Evolutionary conservation across 2,797 vertebrate genomes (phyloP).

Genomic region (Phaenicophaeus curvirostris): DNA sequence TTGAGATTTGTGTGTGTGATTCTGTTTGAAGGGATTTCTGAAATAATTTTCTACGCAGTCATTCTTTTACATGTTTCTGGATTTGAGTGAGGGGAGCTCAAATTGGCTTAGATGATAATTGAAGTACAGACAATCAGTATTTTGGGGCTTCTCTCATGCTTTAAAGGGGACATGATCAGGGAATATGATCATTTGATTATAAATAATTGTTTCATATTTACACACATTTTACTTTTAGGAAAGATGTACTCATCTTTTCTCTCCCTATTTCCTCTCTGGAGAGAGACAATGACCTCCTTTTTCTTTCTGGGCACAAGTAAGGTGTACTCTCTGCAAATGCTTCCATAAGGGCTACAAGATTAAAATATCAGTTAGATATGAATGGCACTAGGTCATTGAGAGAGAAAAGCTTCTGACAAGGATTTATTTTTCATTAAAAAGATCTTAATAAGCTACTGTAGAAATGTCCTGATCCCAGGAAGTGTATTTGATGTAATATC

Average conservation of each 20-base stretch:
- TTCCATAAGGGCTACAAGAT: background rate
- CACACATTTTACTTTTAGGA: background rate
- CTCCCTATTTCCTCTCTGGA: background rate
- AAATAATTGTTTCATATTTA: background rate
- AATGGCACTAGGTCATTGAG: background rate
- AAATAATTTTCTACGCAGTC: background rate
- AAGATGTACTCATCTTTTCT: background rate
- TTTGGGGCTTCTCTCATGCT: background rate
- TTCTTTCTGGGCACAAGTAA: background rate
- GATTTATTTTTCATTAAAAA: slow-evolving; percentile 24
- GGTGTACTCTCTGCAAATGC: background rate
- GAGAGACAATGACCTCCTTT: background rate
- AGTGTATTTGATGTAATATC: background rate
- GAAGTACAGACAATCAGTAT: background rate
- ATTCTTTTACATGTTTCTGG: background rate
- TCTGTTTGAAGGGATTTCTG: background rate
- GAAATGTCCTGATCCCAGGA: background rate
- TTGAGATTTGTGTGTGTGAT: background rate
- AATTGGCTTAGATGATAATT: background rate
- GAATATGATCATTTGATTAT: background rate
- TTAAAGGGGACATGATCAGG: background rate
- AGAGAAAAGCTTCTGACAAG: background rate
- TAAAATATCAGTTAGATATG: background rate
- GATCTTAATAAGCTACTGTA: background rate
- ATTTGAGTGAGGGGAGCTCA: background rate